Conservation (phyloP, 2,797 vertebrate species). For the Meriones psammophilus region DNA sequence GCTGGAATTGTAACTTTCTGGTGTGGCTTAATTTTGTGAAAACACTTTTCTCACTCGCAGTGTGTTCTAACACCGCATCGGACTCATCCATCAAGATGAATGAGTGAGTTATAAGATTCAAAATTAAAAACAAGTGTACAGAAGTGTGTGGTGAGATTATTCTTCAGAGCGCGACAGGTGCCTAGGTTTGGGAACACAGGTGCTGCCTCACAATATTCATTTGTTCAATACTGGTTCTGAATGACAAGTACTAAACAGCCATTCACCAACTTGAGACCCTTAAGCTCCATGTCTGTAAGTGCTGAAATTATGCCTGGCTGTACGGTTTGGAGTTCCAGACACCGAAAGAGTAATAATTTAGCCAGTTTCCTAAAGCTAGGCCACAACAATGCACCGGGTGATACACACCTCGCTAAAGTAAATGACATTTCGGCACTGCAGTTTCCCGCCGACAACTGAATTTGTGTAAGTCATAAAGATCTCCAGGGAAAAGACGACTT, state of each 20-base stretch:
- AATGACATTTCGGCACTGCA: not conserved
- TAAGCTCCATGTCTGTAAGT: not conserved
- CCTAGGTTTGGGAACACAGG: not conserved
- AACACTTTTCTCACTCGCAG: slow-evolving; percentile 19
- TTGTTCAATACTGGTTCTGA: not conserved
- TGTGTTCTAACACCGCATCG: not conserved
- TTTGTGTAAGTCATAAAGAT: not conserved
- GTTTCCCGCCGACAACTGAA: not conserved
- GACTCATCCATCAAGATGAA: slow-evolving; percentile 1
- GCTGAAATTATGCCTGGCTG: not conserved
- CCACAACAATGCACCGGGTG: not conserved
- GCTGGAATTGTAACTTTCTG: slow-evolving; percentile 28
- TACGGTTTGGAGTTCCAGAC: not conserved
- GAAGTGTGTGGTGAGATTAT: not conserved
- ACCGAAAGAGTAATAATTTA: not conserved
- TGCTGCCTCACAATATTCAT: not conserved
- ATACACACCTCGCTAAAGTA: not conserved
- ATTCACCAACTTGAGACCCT: not conserved
- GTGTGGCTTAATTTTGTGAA: slow-evolving; percentile 23
- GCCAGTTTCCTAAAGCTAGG: not conserved
- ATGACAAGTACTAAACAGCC: not conserved
- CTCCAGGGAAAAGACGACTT: not conserved
- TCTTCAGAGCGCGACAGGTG: not conserved
- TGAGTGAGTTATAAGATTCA: not conserved
- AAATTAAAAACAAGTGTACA: slow-evolving; percentile 23